Conservation (phyloP, 2,888 invertebrate species). For the Epiblema foenella region DNA sequence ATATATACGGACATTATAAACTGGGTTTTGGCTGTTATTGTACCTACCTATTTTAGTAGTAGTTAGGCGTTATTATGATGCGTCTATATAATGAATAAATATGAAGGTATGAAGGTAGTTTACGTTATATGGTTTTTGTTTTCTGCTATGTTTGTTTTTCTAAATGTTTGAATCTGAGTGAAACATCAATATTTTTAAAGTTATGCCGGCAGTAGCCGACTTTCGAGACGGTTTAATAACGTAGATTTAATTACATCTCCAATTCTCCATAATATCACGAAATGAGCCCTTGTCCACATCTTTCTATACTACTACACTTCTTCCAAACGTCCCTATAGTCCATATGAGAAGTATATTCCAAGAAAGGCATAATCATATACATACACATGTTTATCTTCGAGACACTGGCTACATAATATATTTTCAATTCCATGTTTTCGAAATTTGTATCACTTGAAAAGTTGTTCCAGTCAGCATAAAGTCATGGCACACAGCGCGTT, state of each 20-base stretch:
- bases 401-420: not conserved
- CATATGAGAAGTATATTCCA: not conserved
- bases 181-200: not conserved
- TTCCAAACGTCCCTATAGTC: not conserved
- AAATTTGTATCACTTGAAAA: conserved; percentile 34
- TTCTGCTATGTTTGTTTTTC: not conserved
- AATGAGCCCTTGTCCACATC: not conserved
- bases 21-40: not conserved
- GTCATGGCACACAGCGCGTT: conserved; percentile 11
- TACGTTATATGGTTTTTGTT: not conserved
- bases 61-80: too few relatives aligned
- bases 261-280: not conserved
- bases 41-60: too few relatives aligned
- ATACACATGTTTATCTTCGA: not conserved
- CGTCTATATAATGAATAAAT: too few relatives aligned
- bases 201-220: too few relatives aligned
- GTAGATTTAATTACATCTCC: too few relatives aligned
- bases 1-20: not conserved
- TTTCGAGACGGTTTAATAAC: too few relatives aligned
- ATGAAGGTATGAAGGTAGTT: not conserved
- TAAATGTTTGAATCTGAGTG: not conserved
- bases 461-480: conserved; percentile 26
- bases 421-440: conserved; percentile 20
- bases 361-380: not conserved
- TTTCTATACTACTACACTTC: not conserved